Base-by-base conservation (phyloP, 2,113 vertebrate genomes). In the Limanda limanda region DNA sequence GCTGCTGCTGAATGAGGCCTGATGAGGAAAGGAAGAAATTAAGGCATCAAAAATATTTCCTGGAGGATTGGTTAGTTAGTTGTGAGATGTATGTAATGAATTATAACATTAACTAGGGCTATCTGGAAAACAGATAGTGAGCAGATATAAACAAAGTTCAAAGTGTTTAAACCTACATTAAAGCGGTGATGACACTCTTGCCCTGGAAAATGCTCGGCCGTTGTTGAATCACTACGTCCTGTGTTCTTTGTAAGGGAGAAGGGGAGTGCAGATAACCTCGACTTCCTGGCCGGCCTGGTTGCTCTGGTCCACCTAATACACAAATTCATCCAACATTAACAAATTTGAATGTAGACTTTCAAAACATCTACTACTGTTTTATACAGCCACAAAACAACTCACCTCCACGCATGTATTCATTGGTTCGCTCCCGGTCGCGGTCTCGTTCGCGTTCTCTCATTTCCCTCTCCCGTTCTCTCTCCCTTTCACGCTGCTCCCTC, bases 141-240 rank as follows among this genome's bases (percentile, higher is more conserved):
- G 21, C 57, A 31, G 4, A 58, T 57, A 0, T 6, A 42, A 21
- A 35, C 7, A 23, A 12, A 71, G 24, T 18, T 10, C 21, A 42
- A 1, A 48, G 18, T 0, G 51, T 20, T 25, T 12, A 35, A 47
- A 71, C 97, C 85, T 93, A 98, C 98, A 99, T 97, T 79, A 98
- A 89, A 67, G 96, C 95, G 1, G 97, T 99, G 89, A 98, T 99
- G 48, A 99, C 97, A 57, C 97, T 98, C 79, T 98, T 98, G 86
- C 96, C 96, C 86, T 98, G 97, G 90, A 99, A 99, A 91, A 99
- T 97, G 79, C 97, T 99, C n/a, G 97, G 97, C 73, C 98, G 94
- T 78, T 98, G 98, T 75, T 96, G 97, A 71, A 98, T 87, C 9
- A 98, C 94, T 37, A 95, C 94, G 47, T 99, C 98, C 91, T 97